A percentile compares a stretch with the other conserved stretches of the same genome.
Conservation (phyloP, 2,888 invertebrate genomes). For the Malacosoma neustria region DNA sequence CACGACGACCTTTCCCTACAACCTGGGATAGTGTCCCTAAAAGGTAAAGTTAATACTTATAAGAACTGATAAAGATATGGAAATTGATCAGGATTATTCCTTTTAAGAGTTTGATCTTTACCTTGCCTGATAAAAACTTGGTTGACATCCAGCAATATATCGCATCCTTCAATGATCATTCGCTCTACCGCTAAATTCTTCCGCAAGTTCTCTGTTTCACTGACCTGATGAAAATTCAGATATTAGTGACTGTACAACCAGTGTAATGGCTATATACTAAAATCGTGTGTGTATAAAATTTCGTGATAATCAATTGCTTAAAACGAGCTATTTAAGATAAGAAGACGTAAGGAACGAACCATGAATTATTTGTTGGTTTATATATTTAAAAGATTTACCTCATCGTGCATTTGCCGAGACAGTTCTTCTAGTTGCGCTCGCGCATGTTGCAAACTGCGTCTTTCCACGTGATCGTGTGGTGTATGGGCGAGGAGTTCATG, state of each 20-base stretch:
- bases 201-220: constrained; percentile 92
- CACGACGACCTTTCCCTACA: constrained; percentile 70
- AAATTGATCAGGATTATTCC: too few relatives aligned
- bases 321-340: too few relatives aligned
- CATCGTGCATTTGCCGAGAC: constrained; percentile 91
- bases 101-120: too few relatives aligned
- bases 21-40: constrained; percentile 86
- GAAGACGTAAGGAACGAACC: too few relatives aligned
- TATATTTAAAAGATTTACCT: constrained; percentile 63
- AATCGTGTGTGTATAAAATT: too few relatives aligned
- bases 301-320: too few relatives aligned
- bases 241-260: too few relatives aligned
- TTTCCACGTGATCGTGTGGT: constrained; percentile 94
- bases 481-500: constrained; percentile 94
- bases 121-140: constrained; percentile 96
- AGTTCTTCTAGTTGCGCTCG: constrained; percentile 90
- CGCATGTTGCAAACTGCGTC: constrained; percentile 91
- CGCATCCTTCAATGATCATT: constrained; percentile 96
- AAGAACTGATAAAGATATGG: too few relatives aligned
- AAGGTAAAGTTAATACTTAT: too few relatives aligned
- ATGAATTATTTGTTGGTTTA: too few relatives aligned
- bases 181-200: constrained; percentile 94
- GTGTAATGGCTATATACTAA: too few relatives aligned
- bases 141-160: constrained; percentile 92
- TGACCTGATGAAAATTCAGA: constrained; percentile 78